Percentiles rank a stretch among this genome's conserved stretches.
These are phyloP conservation scores for Hesperophylax magnus DNA, from an alignment of 1,140 invertebrate genomes.

Conservation along the genomic window DNA sequence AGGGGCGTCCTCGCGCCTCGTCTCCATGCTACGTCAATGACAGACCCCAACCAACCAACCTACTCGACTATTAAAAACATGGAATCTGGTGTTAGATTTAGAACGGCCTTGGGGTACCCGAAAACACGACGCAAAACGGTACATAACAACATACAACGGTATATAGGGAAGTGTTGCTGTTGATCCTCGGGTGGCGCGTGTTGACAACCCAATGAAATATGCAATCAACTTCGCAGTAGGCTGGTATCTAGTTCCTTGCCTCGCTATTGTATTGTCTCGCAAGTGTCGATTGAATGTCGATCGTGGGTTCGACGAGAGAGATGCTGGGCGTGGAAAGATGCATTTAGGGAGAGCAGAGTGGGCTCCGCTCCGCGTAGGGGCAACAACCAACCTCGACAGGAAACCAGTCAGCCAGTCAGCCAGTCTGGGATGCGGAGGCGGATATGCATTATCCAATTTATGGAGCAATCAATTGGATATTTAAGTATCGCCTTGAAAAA, in stretches of 20 bases:
- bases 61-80: constrained; percentile 3
- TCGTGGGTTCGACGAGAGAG: constrained; percentile 15
- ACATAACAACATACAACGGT: not conserved
- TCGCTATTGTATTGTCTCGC: not conserved
- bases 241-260: too few relatives aligned
- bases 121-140: constrained; percentile 19
- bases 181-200: not conserved
- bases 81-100: constrained; percentile 36
- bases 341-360: constrained; percentile 21
- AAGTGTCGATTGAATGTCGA: constrained; percentile 7
- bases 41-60: constrained; percentile 2
- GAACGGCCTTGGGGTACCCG: constrained; percentile 41
- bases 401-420: constrained; percentile 6
- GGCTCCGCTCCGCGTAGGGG: constrained; percentile 34
- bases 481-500: constrained; percentile 17
- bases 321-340: constrained; percentile 15
- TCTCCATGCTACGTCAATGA: constrained; percentile 35
- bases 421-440: constrained; percentile 10
- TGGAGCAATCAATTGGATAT: constrained; percentile 7
- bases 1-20: constrained; percentile 4
- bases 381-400: constrained; percentile 4
- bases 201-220: not conserved
- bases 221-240: too few relatives aligned
- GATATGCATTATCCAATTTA: constrained; percentile 26
- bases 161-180: not conserved